phyloP scores from a whole-genome alignment of 2,113 vertebrate genomes.

The Pseudois nayaur region DNA sequence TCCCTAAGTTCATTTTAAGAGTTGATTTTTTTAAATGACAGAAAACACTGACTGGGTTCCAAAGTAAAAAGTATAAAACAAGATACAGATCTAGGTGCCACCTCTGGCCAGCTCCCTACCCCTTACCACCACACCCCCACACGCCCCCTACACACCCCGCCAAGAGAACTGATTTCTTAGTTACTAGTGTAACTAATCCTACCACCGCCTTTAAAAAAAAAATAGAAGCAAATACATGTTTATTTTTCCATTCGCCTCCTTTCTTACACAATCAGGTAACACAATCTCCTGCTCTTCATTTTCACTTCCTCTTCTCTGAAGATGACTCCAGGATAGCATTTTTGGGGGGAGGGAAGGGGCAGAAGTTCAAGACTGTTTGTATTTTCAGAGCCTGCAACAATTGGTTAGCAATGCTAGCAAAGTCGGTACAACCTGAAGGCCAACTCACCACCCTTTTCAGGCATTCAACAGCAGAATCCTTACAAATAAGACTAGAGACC shows the following conservation, averaged over 20 bases:
- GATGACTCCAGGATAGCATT: background rate
- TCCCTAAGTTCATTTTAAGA: background rate
- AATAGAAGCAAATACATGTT: background rate
- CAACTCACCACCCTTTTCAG: background rate
- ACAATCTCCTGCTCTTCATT: background rate
- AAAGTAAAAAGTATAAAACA: background rate
- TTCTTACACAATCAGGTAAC: background rate
- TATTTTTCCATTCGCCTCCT: background rate
- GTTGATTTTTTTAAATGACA: background rate
- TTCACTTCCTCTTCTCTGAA: background rate
- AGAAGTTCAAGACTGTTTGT: constrained; percentile 30
- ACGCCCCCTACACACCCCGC: accelerated
- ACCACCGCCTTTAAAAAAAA: background rate
- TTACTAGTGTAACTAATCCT: background rate
- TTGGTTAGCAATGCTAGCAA: background rate
- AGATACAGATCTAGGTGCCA: background rate
- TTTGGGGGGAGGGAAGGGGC: accelerated
- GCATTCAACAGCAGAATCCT: background rate
- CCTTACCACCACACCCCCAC: background rate
- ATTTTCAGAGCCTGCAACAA: background rate
- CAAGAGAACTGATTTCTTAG: background rate
- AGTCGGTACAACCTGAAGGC: background rate
- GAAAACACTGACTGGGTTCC: background rate
- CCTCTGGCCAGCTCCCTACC: background rate
- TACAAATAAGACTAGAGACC: background rate